These are phyloP conservation scores for Psittacula echo DNA, from an alignment of 2,797 vertebrate genomes.

Conservation along the genomic window DNA sequence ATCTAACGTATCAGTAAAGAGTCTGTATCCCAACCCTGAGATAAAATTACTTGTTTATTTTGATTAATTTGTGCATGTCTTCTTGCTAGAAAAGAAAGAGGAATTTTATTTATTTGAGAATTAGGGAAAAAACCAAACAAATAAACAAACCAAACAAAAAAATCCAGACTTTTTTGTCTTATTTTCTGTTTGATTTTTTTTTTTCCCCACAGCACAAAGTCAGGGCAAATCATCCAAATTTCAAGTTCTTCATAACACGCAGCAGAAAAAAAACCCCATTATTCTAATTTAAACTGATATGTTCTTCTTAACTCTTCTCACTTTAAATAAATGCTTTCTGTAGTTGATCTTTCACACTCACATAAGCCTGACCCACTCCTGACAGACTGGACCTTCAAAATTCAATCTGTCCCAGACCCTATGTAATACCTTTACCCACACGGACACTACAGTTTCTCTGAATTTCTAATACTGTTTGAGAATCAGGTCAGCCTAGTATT, in stretches of 20 bases:
- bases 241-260: neutral
- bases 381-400: neutral
- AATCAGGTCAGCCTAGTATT: slow-evolving; percentile 5
- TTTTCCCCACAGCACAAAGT: neutral
- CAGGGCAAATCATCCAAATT: neutral
- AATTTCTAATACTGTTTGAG: neutral
- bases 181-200: fast-evolving
- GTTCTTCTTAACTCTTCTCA: neutral
- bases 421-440: neutral
- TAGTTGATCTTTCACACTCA: neutral
- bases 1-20: neutral
- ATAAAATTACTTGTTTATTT: neutral
- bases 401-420: neutral
- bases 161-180: neutral
- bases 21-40: neutral
- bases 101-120: neutral
- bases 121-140: fast-evolving
- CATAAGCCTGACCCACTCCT: neutral
- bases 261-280: neutral
- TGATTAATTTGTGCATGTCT: neutral
- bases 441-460: neutral
- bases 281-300: neutral
- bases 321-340: neutral
- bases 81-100: neutral
- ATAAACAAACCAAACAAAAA: neutral